These are phyloP conservation scores for Hafferia zeledoni DNA, from an alignment of 2,797 vertebrate species.

Conservation along the genomic window DNA sequence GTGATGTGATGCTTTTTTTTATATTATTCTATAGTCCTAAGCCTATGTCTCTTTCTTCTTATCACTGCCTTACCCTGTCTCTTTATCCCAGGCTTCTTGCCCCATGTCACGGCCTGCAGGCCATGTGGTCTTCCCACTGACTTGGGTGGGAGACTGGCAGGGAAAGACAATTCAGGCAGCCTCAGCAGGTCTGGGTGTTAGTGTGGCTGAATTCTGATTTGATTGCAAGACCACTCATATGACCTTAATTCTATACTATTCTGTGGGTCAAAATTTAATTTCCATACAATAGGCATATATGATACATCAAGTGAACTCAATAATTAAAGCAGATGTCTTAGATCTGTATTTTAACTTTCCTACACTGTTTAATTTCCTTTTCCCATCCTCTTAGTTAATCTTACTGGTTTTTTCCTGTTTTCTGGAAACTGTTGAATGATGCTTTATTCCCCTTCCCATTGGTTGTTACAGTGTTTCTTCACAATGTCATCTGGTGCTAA, in stretches of 20 bases:
- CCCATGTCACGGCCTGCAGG: neutral
- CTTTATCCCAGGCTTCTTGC: neutral
- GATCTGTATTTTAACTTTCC: neutral
- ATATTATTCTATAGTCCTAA: neutral
- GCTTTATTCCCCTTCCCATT: neutral
- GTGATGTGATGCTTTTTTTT: neutral
- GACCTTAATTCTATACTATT: neutral
- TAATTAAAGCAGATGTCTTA: neutral
- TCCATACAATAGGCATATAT: neutral
- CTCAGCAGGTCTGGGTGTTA: neutral
- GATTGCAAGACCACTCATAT: neutral
- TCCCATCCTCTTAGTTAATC: neutral
- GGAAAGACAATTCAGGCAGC: neutral
- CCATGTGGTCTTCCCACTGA: neutral
- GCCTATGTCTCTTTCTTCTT: neutral
- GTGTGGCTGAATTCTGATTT: neutral
- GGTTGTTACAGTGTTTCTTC: neutral
- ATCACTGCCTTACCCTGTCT: neutral
- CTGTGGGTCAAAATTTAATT: neutral
- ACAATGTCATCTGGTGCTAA: neutral
- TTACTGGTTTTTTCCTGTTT: neutral
- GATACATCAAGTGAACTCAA: neutral
- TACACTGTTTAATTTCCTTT: neutral
- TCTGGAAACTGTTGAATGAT: neutral
- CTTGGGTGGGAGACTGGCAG: neutral